These are phyloP conservation scores for Drosophila pseudoananassae DNA, from an alignment of 1,140 invertebrate genomes.

Conservation along the genomic window DNA sequence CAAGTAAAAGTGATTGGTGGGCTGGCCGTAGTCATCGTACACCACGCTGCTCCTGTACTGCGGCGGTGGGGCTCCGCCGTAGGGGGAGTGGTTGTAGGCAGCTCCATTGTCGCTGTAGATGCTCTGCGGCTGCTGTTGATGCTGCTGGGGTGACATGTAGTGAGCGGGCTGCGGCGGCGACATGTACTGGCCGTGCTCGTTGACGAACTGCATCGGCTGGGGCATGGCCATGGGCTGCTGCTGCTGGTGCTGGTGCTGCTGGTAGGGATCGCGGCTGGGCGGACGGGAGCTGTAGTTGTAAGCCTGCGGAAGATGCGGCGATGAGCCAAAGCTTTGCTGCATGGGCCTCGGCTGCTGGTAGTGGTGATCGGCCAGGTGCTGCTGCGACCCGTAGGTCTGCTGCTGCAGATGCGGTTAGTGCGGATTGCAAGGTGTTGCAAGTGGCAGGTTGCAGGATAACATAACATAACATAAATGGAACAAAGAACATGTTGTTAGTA, in stretches of 20 bases:
- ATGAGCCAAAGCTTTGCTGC: constrained; percentile 86
- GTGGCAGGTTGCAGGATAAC: constrained; percentile 5
- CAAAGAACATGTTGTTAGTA: constrained; percentile 36
- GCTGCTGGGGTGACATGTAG: constrained; percentile 53
- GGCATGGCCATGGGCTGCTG: constrained; percentile 75
- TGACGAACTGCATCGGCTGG: constrained; percentile 77
- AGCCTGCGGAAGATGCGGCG: constrained; percentile 86
- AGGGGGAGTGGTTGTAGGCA: constrained; percentile 72
- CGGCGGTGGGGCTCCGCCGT: constrained; percentile 52
- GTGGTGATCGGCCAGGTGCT: constrained; percentile 85
- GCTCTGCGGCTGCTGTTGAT: constrained; percentile 72
- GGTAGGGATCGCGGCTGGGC: constrained; percentile 83
- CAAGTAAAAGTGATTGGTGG: constrained; percentile 88
- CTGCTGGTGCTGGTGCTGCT: constrained; percentile 76
- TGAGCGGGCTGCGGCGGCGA: constrained; percentile 63
- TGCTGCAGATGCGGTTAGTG: constrained; percentile 66
- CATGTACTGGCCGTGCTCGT: constrained; percentile 81
- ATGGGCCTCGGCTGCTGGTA: constrained; percentile 72
- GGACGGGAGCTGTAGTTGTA: constrained; percentile 81
- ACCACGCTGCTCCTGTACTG: constrained; percentile 67
- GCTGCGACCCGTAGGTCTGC: constrained; percentile 86
- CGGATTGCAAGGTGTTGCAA: constrained; percentile 10
- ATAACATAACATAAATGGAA: constrained; percentile 6
- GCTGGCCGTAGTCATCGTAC: constrained; percentile 77
- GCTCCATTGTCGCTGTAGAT: constrained; percentile 76